These are phyloP conservation scores for Saccostrea cuccullata DNA, from an alignment of 1,140 invertebrate species.

Conservation along the genomic window DNA sequence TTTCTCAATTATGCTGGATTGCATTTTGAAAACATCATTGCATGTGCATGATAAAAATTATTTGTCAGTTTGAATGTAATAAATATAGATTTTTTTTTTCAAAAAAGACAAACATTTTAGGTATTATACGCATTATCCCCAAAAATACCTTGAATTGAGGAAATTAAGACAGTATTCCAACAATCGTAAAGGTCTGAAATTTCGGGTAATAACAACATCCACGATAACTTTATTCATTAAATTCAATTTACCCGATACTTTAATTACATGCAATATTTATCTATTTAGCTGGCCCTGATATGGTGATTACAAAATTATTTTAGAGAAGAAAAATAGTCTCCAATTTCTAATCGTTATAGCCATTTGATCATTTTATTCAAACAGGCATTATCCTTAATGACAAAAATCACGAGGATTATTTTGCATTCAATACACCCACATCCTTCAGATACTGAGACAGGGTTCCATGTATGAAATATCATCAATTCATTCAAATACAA, in stretches of 20 bases:
- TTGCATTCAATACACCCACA: constrained; percentile 13
- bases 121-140: background rate
- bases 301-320: background rate
- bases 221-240: background rate
- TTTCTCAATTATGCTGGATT: too few relatives aligned
- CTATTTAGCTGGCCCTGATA: background rate
- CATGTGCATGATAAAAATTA: constrained; percentile 26
- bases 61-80: constrained; percentile 2
- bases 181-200: constrained; percentile 2
- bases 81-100: background rate
- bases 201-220: background rate
- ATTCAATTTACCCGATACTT: constrained; percentile 34
- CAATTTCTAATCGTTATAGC: background rate
- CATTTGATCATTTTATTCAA: constrained; percentile 35
- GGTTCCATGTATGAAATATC: too few relatives aligned
- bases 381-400: constrained; percentile 26
- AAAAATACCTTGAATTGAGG: background rate
- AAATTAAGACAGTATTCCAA: background rate
- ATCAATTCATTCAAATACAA: too few relatives aligned
- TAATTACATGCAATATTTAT: constrained; percentile 12
- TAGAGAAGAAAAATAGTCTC: constrained; percentile 9
- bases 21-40: background rate
- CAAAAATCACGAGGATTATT: background rate
- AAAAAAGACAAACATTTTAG: background rate
- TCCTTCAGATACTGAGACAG: background rate